Evolutionary conservation across 1,140 invertebrate species (phyloP), one percentile per base, ranked within the genome.

Genomic region (Cataglyphis hispanica): DNA sequence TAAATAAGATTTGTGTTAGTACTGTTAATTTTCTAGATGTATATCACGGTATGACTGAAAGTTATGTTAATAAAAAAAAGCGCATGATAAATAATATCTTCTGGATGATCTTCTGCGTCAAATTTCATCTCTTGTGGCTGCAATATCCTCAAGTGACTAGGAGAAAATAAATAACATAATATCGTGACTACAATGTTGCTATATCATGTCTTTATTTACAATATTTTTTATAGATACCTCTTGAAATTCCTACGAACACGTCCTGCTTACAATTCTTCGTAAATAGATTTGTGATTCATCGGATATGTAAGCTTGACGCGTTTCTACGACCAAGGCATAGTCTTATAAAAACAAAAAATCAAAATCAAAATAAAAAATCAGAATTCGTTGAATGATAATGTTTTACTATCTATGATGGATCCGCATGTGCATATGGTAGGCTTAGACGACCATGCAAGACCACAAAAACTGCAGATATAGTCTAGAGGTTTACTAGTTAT

Each of bases 11-110:
- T 60, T 7, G 1, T 27, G 25, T 83, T 83, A 69, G 50, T 80
- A 69, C 5, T 69, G 63, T 80, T 80, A 46, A 61, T 83, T 72
- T 8, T 81, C 11, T 6, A 70, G 31, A 61, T 16, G 16, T 16
- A 27, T 66, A 22, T 66, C 11, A 53, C 31, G 31, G 0, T 0
- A 53, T 67, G 1, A 69, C 0, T 16, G 2, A 80, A 56, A 70
- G 10, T 53, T 70, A 16, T 11, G 13, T 78, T 27, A 56, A 81
- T 11, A 60, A 43, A 1, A 31, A 11, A 70, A 27, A 1, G 19
- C 27, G 19, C 1, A n/a, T 43, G 13, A 40, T 69, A n/a, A n/a
- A n/a, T 60, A 58, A 58, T 43, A 13, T 40, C 67, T 83, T 83
- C 40, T 27, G 56, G 31, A 27, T 60, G 53, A 19, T 72, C 31